A percentile compares a stretch with the other conserved stretches of the same genome.
Conservation (phyloP, 2,113 vertebrate genomes). For the Archilochus colubris region DNA sequence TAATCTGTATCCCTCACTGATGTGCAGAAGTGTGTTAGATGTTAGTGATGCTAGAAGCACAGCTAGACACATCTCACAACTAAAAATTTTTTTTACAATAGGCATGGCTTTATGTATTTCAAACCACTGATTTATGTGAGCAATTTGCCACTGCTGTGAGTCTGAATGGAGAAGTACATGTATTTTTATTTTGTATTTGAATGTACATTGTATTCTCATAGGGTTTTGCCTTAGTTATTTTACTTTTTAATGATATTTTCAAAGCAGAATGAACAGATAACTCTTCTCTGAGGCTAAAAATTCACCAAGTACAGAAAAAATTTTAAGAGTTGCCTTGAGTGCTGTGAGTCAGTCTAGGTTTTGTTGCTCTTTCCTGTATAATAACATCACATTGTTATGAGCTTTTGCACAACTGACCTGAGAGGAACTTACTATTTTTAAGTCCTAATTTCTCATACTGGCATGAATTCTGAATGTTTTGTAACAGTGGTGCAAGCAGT, state of each 20-base stretch:
- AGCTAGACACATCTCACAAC: not conserved
- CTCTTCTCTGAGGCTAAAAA: not conserved
- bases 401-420: not conserved
- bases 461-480: not conserved
- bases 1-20: constrained; percentile 49
- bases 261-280: not conserved
- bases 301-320: not conserved
- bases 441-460: not conserved
- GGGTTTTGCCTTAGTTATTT: not conserved
- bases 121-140: constrained; percentile 33
- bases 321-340: not conserved
- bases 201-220: not conserved
- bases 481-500: not conserved
- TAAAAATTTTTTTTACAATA: constrained; percentile 29
- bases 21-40: not conserved
- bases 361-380: not conserved
- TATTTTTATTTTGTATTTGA: constrained; percentile 39
- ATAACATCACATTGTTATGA: not conserved
- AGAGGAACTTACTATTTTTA: not conserved
- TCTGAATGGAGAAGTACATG: constrained; percentile 23
- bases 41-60: not conserved
- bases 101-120: not conserved
- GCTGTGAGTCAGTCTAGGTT: not conserved
- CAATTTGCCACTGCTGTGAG: constrained; percentile 35
- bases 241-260: not conserved